These are phyloP conservation scores for Rhodinocichla rosea DNA, from an alignment of 2,113 vertebrate species.

Conservation along the genomic window DNA sequence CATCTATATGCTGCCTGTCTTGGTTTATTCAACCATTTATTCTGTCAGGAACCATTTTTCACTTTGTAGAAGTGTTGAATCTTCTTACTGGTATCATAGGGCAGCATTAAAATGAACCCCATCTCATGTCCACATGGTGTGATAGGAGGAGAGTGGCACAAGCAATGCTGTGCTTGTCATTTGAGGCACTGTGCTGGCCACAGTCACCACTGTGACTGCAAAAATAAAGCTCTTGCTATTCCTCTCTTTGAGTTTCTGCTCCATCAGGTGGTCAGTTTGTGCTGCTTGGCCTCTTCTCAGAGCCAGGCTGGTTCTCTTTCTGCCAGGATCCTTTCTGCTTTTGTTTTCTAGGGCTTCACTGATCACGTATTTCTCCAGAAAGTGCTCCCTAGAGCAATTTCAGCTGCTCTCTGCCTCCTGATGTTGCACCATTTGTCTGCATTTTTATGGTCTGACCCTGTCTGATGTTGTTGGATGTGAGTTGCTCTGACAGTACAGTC, in stretches of 20 bases:
- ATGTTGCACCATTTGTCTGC: not conserved
- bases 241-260: not conserved
- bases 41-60: not conserved
- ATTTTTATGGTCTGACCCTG: not conserved
- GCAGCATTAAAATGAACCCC: not conserved
- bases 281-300: not conserved
- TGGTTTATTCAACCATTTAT: not conserved
- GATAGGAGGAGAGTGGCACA: not conserved
- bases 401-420: not conserved
- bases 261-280: rapidly evolving
- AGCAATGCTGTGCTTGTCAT: not conserved
- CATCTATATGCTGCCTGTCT: not conserved
- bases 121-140: not conserved
- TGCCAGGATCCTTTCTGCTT: not conserved
- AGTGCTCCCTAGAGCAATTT: not conserved
- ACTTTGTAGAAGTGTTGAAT: not conserved
- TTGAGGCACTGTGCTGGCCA: not conserved
- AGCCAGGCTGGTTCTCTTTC: not conserved
- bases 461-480: not conserved
- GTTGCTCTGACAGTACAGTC: not conserved
- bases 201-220: not conserved
- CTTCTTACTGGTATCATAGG: not conserved
- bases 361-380: not conserved
- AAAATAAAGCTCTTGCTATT: not conserved
- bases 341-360: not conserved